A percentile compares a stretch with the other conserved stretches of the same genome.
These are phyloP conservation scores for Clanis bilineata DNA, from an alignment of 2,888 invertebrate genomes.

Conservation along the genomic window DNA sequence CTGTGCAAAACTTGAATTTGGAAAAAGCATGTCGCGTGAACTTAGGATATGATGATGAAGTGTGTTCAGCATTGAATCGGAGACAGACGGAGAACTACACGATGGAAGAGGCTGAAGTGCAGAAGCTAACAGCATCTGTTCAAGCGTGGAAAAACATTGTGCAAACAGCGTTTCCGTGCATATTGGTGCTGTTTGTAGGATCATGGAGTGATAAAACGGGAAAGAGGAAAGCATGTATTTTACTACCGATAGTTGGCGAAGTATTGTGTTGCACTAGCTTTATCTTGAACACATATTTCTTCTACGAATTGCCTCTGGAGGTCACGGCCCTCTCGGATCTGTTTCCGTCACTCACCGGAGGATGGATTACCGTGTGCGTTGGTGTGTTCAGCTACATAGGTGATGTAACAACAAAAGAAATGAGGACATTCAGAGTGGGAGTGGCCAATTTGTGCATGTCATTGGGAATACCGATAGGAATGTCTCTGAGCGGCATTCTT, in stretches of 20 bases:
- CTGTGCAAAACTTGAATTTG: slow-evolving; percentile 91
- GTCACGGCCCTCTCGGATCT: slow-evolving; percentile 79
- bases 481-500: slow-evolving; percentile 80
- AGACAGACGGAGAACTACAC: slow-evolving; percentile 88
- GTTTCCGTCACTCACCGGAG: slow-evolving; percentile 81
- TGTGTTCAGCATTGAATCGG: slow-evolving; percentile 88
- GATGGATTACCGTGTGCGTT: slow-evolving; percentile 83
- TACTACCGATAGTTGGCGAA: slow-evolving; percentile 81
- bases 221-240: slow-evolving; percentile 81
- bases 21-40: slow-evolving; percentile 94
- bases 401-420: slow-evolving; percentile 82
- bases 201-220: slow-evolving; percentile 84
- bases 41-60: slow-evolving; percentile 86
- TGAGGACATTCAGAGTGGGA: slow-evolving; percentile 84
- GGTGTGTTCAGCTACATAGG: slow-evolving; percentile 85
- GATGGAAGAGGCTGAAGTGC: slow-evolving; percentile 84
- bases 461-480: slow-evolving; percentile 83
- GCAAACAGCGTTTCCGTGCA: slow-evolving; percentile 80
- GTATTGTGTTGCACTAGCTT: slow-evolving; percentile 76
- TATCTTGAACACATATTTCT: slow-evolving; percentile 81
- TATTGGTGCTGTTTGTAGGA: slow-evolving; percentile 82
- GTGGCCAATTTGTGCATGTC: slow-evolving; percentile 84
- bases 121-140: slow-evolving; percentile 81
- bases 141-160: slow-evolving; percentile 82
- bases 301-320: slow-evolving; percentile 82